Evolutionary conservation across 2,888 invertebrate genomes (phyloP).

Genomic region (Crossocerus cetratus): DNA sequence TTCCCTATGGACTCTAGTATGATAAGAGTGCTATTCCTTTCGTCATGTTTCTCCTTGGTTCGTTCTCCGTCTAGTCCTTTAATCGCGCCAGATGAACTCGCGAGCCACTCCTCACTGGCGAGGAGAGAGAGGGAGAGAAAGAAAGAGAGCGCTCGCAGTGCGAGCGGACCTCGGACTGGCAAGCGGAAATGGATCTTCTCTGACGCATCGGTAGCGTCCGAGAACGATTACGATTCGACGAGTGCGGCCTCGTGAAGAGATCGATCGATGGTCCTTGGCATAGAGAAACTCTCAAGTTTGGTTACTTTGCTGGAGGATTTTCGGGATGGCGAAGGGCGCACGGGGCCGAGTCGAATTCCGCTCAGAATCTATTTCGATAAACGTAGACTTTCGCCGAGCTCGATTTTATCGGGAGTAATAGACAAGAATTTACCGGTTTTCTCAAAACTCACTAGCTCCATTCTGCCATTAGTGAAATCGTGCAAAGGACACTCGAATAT

Average conservation of each 20-base stretch:
- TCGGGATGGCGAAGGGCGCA: background rate
- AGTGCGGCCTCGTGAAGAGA: too few relatives aligned
- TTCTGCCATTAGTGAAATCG: slow-evolving; percentile 19
- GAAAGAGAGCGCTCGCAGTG: background rate
- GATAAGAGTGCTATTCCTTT: slow-evolving; percentile 5
- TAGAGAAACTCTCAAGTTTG: too few relatives aligned
- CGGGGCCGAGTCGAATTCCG: slow-evolving; percentile 1
- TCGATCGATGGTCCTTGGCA: too few relatives aligned
- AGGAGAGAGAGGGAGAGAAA: too few relatives aligned
- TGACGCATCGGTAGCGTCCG: slow-evolving; percentile 1
- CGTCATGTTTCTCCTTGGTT: slow-evolving; percentile 1
- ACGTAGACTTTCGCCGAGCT: background rate
- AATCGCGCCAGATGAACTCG: background rate
- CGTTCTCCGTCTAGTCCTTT: background rate
- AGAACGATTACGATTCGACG: too few relatives aligned
- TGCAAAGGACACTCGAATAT: background rate
- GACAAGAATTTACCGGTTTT: slow-evolving; percentile 6
- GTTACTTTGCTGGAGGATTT: too few relatives aligned
- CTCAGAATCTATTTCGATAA: slow-evolving; percentile 5
- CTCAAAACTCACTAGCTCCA: slow-evolving; percentile 3
- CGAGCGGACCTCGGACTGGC: slow-evolving; percentile 12
- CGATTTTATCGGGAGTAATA: background rate
- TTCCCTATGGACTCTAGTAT: background rate
- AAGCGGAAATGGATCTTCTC: slow-evolving; percentile 5
- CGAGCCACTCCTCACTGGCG: background rate